Evolutionary conservation across 1,140 invertebrate genomes (phyloP), one percentile per base, ranked within the genome.

Genomic region (Papilio aristodemus): DNA sequence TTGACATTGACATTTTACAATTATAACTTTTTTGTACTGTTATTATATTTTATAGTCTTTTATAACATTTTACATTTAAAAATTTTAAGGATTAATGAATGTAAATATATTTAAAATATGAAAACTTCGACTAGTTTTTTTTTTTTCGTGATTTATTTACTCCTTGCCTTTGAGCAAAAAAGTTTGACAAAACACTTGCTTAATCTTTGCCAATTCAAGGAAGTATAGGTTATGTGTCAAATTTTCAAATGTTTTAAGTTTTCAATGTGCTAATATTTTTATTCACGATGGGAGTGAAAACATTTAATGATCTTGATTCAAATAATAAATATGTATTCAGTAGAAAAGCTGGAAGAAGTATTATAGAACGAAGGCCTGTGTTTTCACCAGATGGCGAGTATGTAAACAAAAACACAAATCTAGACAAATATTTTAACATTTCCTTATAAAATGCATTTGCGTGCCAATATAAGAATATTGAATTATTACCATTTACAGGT

Each of bases 351-450:
- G 90, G 91, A 7, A 86, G 85, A 75, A 91, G 84, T 86, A 86
- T 92, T 37, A 91, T 92, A 63, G 88, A 92, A 72, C 82, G 81
- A n/a, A 77, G 77, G 8, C 89, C 91, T 39, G 71, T 87, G 67
- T 91, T 92, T 78, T 91, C 91, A 37, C 89, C 90, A 3, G 89
- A 92, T 75, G 89, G 86, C 81, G 81, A 89, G 91, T 92, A 83
- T 71, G 90, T 87, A 68, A 64, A 68, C 19, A 39, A 9, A 8
- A 27, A 59, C 14, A n/a, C 13, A 59, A 59, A 9, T 59, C 25
- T 32, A n/a, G 5, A 58, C 14, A 14, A 59, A 3, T 36, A 17
- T 36, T 58, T n/a, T 27, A 32, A n/a, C n/a, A 0, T n/a, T 41
- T 43, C 5, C 0, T 11, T 10, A 11, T 22, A 50, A 5, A 22